A percentile compares a stretch with the other conserved stretches of the same genome.
These are phyloP conservation scores for Calephelis nemesis DNA, from an alignment of 1,140 invertebrate genomes.

Conservation along the genomic window DNA sequence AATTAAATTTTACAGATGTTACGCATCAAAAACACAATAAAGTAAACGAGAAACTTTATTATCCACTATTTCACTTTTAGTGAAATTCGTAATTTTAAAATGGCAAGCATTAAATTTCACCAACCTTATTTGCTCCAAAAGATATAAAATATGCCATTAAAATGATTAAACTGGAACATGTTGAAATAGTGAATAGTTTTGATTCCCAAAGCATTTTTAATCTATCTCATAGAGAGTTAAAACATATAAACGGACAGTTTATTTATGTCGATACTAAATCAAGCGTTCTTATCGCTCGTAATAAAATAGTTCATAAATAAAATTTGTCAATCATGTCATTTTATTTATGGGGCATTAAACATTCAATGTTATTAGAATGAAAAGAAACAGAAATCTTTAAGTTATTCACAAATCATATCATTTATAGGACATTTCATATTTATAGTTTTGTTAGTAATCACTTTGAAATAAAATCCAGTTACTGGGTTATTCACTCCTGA, in stretches of 20 bases:
- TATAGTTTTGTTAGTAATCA: constrained; percentile 1
- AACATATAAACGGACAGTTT: constrained; percentile 17
- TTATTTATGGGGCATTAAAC: constrained; percentile 17
- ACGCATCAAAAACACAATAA: too few species aligned
- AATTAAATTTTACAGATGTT: too few species aligned
- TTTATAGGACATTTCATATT: constrained; percentile 6
- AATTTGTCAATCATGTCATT: constrained; percentile 18
- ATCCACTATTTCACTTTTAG: too few species aligned
- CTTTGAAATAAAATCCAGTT: too few species aligned
- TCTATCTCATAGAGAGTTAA: constrained; percentile 13
- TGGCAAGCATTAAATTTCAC: not conserved
- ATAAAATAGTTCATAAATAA: constrained; percentile 14
- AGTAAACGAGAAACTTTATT: too few species aligned
- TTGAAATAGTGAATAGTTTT: constrained; percentile 10
- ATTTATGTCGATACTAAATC: constrained; percentile 18
- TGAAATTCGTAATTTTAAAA: too few species aligned
- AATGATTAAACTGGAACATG: constrained; percentile 13
- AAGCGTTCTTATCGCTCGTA: constrained; percentile 9
- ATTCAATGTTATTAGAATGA: constrained; percentile 11
- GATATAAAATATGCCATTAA: not conserved
- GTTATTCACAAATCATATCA: constrained; percentile 1
- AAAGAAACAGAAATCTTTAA: constrained; percentile 14
- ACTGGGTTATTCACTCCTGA: too few species aligned
- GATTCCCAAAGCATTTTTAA: constrained; percentile 12
- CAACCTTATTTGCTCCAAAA: not conserved